Percentiles rank a stretch among this genome's conserved stretches.
Conservation (phyloP, 2,113 vertebrate genomes). For the Nothocercus nigrocapillus region DNA sequence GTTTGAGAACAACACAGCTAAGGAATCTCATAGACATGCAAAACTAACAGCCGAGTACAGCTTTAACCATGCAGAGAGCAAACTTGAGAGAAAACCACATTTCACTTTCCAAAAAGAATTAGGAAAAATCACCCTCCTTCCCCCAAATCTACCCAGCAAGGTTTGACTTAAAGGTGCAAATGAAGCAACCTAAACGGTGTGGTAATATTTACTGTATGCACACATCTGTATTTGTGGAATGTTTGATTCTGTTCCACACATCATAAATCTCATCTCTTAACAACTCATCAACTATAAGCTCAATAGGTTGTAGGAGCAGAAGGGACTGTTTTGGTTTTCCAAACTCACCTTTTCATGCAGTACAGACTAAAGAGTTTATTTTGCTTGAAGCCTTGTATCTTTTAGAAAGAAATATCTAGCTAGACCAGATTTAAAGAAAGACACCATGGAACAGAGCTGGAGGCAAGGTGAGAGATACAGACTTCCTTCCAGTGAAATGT, state of each 20-base stretch:
- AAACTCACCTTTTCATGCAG: not conserved
- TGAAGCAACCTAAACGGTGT: not conserved
- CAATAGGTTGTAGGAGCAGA: not conserved
- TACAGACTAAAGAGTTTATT: not conserved
- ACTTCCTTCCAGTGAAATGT: not conserved
- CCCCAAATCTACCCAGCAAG: not conserved
- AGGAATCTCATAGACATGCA: accelerated
- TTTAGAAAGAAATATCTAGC: not conserved
- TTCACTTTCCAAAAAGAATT: not conserved
- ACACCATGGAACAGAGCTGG: not conserved
- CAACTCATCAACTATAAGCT: not conserved
- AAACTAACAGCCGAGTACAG: not conserved
- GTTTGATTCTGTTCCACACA: not conserved
- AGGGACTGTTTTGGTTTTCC: not conserved
- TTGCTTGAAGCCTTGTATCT: not conserved
- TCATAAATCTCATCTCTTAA: slow-evolving; percentile 19
- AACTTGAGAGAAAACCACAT: not conserved
- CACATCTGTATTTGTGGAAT: not conserved
- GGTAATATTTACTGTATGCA: not conserved
- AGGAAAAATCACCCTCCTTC: too few species aligned
- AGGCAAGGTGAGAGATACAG: not conserved
- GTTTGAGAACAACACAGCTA: not conserved
- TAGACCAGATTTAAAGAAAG: not conserved
- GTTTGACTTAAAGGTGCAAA: slow-evolving; percentile 19
- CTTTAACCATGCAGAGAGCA: not conserved